Percentiles rank a stretch among this genome's conserved stretches.
phyloP scores from a whole-genome alignment of 2,888 invertebrate species.

The Drosophila quasianomalipes region DNA sequence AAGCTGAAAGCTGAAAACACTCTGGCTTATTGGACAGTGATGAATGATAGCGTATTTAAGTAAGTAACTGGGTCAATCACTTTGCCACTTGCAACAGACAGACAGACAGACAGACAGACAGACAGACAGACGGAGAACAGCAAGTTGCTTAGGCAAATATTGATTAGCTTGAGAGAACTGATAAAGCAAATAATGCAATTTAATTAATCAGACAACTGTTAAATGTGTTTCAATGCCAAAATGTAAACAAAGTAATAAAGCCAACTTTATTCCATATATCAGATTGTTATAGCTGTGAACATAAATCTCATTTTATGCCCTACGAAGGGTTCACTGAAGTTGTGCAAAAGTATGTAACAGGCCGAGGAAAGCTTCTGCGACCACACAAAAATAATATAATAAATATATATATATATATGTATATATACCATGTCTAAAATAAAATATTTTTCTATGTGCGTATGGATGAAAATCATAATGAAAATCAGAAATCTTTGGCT shows the following conservation, averaged over 20 bases:
- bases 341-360: background rate
- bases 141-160: constrained; percentile 19
- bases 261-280: background rate
- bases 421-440: background rate
- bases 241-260: background rate
- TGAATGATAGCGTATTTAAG: constrained; percentile 31
- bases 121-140: background rate
- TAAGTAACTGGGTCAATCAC: constrained; percentile 40
- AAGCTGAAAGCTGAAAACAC: constrained; percentile 26
- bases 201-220: background rate
- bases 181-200: background rate
- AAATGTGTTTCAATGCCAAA: background rate
- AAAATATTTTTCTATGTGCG: background rate
- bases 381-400: background rate
- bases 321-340: background rate
- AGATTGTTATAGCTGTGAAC: background rate
- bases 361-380: background rate
- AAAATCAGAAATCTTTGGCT: background rate
- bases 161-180: background rate
- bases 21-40: constrained; percentile 47
- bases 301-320: background rate
- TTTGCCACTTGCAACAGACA: background rate
- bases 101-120: background rate
- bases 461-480: background rate
- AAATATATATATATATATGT: background rate